These are phyloP conservation scores for Dreissena rostriformis DNA, from an alignment of 1,140 invertebrate species.

Conservation along the genomic window DNA sequence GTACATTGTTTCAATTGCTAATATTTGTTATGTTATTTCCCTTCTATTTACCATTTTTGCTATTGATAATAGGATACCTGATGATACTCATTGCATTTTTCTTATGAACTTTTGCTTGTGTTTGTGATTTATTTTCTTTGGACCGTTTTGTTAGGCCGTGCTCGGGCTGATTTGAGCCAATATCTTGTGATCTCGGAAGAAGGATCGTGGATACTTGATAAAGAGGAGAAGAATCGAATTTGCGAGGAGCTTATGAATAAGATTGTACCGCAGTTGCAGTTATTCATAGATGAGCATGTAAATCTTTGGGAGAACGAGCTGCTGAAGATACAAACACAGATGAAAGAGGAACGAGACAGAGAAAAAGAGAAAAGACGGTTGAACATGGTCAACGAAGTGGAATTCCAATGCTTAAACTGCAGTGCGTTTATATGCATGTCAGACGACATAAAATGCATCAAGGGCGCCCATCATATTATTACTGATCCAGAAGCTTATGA, in stretches of 20 bases:
- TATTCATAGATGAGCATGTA: conserved; percentile 41
- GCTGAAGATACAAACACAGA: conserved; percentile 56
- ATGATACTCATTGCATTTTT: too few relatives aligned
- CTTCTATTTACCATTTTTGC: too few relatives aligned
- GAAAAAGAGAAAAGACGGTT: neutral
- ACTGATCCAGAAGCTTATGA: neutral
- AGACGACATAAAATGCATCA: conserved; percentile 7
- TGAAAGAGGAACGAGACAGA: conserved; percentile 41
- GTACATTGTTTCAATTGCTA: too few relatives aligned
- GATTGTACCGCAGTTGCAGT: conserved; percentile 60
- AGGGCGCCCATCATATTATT: conserved; percentile 16
- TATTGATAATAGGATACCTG: too few relatives aligned
- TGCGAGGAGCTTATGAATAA: conserved; percentile 71
- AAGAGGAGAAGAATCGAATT: conserved; percentile 70
- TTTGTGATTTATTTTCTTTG: too few relatives aligned
- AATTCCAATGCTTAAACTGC: conserved; percentile 25
- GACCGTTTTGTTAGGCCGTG: conserved; percentile 59
- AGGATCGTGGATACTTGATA: conserved; percentile 58
- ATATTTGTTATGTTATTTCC: too few relatives aligned
- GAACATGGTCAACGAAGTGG: neutral
- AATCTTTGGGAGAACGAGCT: conserved; percentile 53
- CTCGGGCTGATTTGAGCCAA: conserved; percentile 62
- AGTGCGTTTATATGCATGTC: conserved; percentile 14
- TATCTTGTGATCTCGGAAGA: conserved; percentile 65
- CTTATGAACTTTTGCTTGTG: too few relatives aligned